Percentiles rank a stretch among this genome's conserved stretches.
These are phyloP conservation scores for Lagopus leucura DNA, from an alignment of 2,113 vertebrate species.

Conservation along the genomic window DNA sequence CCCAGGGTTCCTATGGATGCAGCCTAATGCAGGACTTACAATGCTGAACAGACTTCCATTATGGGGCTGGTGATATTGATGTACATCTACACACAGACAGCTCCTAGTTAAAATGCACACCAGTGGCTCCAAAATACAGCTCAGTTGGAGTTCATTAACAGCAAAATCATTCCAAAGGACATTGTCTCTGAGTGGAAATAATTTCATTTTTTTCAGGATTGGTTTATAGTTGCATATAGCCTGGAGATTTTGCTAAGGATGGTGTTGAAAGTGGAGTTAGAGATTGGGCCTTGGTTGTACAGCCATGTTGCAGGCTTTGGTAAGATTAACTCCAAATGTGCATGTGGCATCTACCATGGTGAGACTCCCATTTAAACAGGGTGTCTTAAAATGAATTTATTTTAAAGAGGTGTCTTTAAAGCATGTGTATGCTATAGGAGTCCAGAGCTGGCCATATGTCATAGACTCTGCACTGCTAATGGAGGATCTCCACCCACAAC, in stretches of 20 bases:
- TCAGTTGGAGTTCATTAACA: conserved; percentile 43
- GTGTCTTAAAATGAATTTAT: neutral
- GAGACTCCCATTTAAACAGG: neutral
- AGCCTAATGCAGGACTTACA: conserved; percentile 44
- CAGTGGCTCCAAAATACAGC: neutral
- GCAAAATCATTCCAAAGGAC: conserved; percentile 20
- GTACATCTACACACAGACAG: neutral
- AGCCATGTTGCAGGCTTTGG: neutral
- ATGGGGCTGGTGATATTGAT: neutral
- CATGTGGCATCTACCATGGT: rapidly evolving
- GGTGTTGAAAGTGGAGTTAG: neutral
- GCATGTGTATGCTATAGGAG: rapidly evolving
- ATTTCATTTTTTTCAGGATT: neutral
- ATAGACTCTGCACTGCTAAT: rapidly evolving
- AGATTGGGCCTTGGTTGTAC: rapidly evolving
- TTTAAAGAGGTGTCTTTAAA: neutral
- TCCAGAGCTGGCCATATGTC: neutral
- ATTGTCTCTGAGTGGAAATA: conserved; percentile 32
- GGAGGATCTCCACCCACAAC: neutral
- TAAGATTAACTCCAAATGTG: neutral
- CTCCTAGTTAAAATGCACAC: conserved; percentile 58
- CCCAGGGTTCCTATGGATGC: conserved; percentile 13
- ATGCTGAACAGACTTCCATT: conserved; percentile 55
- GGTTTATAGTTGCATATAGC: neutral
- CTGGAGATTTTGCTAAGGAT: neutral